Conservation (phyloP, 2,113 vertebrate genomes). For the Triplophysa tibetana region DNA sequence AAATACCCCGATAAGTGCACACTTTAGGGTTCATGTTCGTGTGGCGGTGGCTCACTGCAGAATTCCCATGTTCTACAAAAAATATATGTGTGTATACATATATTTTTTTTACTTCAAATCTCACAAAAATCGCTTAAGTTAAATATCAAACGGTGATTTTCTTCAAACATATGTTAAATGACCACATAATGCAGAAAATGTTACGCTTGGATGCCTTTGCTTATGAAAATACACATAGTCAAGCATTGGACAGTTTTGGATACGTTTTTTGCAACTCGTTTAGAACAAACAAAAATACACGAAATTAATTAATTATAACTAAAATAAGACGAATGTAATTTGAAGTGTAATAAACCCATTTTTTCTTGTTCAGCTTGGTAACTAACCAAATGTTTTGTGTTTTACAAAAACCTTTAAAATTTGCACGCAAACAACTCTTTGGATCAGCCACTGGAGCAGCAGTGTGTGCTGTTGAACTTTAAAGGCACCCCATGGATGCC, state of each 20-base stretch:
- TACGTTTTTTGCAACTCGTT: neutral
- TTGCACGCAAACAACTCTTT: neutral
- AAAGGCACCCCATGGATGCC: constrained; percentile 38
- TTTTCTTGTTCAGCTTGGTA: neutral
- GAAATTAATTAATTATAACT: too few relatives aligned
- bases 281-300: too few relatives aligned
- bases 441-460: too few relatives aligned
- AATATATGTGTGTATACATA: neutral
- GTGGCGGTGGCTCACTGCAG: neutral
- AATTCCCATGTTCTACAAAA: neutral
- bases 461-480: neutral
- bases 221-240: too few relatives aligned
- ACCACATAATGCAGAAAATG: too few relatives aligned
- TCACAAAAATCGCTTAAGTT: neutral
- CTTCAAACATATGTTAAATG: neutral
- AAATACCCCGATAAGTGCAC: neutral
- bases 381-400: neutral
- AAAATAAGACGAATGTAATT: too few relatives aligned
- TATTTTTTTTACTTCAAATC: neutral
- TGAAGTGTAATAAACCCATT: neutral
- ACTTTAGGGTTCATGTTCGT: neutral
- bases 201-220: too few relatives aligned
- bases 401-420: too few relatives aligned
- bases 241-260: neutral
- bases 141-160: too few relatives aligned